Evolutionary conservation across 2,888 invertebrate species (phyloP).

Genomic region (Crioceris asparagi): DNA sequence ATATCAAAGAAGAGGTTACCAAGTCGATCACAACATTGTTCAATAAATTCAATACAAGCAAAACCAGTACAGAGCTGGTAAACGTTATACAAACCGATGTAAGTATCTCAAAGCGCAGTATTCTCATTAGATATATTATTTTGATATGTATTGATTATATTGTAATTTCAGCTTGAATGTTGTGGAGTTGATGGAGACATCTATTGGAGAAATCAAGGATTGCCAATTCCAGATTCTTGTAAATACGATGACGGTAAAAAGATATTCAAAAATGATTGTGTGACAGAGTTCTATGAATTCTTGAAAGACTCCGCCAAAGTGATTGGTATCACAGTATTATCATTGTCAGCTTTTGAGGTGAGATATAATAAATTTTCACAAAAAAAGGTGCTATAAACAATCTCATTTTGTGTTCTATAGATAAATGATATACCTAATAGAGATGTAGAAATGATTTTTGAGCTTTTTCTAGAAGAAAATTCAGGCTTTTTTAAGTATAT

Average conservation of each 20-base stretch:
- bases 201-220: constrained; percentile 6
- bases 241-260: constrained; percentile 4
- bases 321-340: constrained; percentile 20
- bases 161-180: constrained; percentile 17
- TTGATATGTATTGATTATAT: background rate
- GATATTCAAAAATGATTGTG: constrained; percentile 14
- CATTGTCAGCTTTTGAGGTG: constrained; percentile 21
- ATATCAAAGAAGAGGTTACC: constrained; percentile 28
- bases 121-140: too few relatives aligned
- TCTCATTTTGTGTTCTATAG: too few relatives aligned
- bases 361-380: too few relatives aligned
- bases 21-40: constrained; percentile 34
- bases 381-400: too few relatives aligned
- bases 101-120: too few relatives aligned
- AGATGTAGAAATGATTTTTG: too few relatives aligned
- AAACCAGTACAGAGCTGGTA: constrained; percentile 40
- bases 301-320: constrained; percentile 12
- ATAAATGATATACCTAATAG: too few relatives aligned
- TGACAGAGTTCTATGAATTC: constrained; percentile 15
- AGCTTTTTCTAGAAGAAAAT: too few relatives aligned
- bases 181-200: constrained; percentile 16
- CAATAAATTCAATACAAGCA: constrained; percentile 30
- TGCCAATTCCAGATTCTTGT: constrained; percentile 9
- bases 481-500: too few relatives aligned
- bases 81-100: constrained; percentile 53